Base-by-base conservation (phyloP, 2,888 invertebrate species). In the Troglohyphantes excavatus region DNA sequence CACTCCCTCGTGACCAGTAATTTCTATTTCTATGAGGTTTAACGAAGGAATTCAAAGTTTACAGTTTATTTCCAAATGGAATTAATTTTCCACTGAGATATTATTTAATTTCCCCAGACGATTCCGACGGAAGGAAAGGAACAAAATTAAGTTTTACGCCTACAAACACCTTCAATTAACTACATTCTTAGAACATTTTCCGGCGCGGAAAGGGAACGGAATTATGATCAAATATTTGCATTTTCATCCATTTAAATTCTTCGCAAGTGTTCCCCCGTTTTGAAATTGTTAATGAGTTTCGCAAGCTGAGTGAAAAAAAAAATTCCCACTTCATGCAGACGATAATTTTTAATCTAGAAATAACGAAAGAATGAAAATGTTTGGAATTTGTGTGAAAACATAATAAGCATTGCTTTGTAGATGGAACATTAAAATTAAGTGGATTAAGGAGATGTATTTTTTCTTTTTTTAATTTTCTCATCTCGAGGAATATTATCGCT, bases 141-240 rank as follows among this genome's bases (percentile, higher is more conserved):
- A 67, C 53, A 81, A 83, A 83, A 83, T 83, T 83, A 83, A 83
- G 43, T 83, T 73, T 83, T 29, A 72, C 72, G 73, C 73, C 73
- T 73, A 73, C 72, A 72, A 83, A 72, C 73, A 73, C 61, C 59
- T 73, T 83, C 73, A 83, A 83, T 83, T 83, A 72, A 73, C 83
- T 82, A 61, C 63, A 43, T 73, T 83, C 83, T 65, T 33, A 72
- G 83, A 82, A 59, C 82, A 72, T 82, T 82, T 70, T 78, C 82
- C 59, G 26, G 70, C 19, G 61, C 59, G 82, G 61, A 70, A 70
- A 33, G 82, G 82, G 82, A 70, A 70, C 68, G 68, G 70, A 82
- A 70, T 82, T 82, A 82, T 82, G 70, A 82, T 82, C 82, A 82
- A 82, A 82, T 82, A 82, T 82, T 82, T 82, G 82, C 82, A 82